A percentile compares a stretch with the other conserved stretches of the same genome.
Evolutionary conservation across 2,797 vertebrate species (phyloP).

Genomic region (Typhlichthys subterraneus): DNA sequence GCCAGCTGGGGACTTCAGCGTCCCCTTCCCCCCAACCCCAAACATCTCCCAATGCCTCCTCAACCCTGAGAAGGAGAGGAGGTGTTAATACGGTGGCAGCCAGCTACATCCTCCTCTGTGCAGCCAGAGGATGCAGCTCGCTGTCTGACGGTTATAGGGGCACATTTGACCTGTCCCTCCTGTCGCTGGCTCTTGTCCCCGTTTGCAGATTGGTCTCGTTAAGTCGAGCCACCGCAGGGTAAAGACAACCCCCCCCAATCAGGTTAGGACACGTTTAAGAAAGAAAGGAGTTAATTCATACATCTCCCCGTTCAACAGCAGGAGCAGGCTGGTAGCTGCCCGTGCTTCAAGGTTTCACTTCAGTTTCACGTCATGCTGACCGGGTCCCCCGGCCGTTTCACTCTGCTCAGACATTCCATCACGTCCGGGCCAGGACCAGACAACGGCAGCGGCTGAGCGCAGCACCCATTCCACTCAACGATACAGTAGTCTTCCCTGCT

Average conservation of each 20-base stretch:
- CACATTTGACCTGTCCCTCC: conserved; percentile 42
- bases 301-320: conserved; percentile 12
- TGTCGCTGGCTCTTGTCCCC: conserved; percentile 37
- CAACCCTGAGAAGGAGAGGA: conserved; percentile 38
- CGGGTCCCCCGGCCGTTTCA: no score
- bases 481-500: no score
- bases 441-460: no score
- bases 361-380: conserved; percentile 22
- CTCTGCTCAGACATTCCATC: no score
- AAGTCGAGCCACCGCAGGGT: conserved; percentile 45
- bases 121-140: conserved; percentile 27
- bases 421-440: no score
- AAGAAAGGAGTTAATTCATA: conserved; percentile 11
- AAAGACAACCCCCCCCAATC: conserved; percentile 20
- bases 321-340: conserved; percentile 28
- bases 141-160: conserved; percentile 29
- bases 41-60: conserved; percentile 28
- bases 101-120: conserved; percentile 32
- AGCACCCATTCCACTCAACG: no score
- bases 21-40: conserved; percentile 34
- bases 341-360: conserved; percentile 62
- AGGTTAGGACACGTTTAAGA: conserved; percentile 44
- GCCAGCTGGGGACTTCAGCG: conserved; percentile 36
- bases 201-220: conserved; percentile 40
- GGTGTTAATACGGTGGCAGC: conserved; percentile 37